Percentiles rank a stretch among this genome's conserved stretches.
These are phyloP conservation scores for Pemphigus obesinymphae DNA, from an alignment of 1,140 invertebrate species.

Conservation along the genomic window DNA sequence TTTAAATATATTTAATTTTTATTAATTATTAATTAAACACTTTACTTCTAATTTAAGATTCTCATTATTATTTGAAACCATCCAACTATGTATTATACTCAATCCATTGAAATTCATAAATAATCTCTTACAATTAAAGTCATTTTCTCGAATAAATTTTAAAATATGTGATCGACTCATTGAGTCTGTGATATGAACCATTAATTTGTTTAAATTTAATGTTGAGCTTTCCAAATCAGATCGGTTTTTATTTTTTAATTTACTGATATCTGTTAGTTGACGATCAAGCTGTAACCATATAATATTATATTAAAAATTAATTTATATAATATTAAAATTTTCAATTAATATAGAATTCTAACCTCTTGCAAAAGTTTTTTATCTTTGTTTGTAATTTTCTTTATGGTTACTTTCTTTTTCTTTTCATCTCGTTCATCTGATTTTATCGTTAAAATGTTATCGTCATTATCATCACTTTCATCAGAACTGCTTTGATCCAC, in stretches of 20 bases:
- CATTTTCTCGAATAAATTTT: conserved; percentile 65
- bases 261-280: conserved; percentile 69
- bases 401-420: neutral
- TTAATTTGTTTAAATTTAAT: conserved; percentile 77
- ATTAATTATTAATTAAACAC: neutral
- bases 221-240: conserved; percentile 81
- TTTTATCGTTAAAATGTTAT: neutral
- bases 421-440: neutral
- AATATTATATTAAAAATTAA: neutral
- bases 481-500: neutral
- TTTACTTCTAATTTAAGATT: conserved; percentile 27
- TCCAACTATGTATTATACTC: conserved; percentile 84
- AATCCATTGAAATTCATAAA: conserved; percentile 94
- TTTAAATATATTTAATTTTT: neutral
- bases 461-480: neutral
- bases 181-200: conserved; percentile 82
- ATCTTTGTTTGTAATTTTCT: neutral
- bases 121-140: conserved; percentile 74
- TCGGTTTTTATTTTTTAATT: conserved; percentile 66
- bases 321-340: neutral
- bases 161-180: conserved; percentile 64
- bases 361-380: conserved; percentile 10
- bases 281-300: conserved; percentile 53
- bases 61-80: conserved; percentile 51
- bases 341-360: neutral